Evolutionary conservation across 2,888 invertebrate genomes (phyloP), one percentile per base, ranked within the genome.

Genomic region (Monochamus alternatus): DNA sequence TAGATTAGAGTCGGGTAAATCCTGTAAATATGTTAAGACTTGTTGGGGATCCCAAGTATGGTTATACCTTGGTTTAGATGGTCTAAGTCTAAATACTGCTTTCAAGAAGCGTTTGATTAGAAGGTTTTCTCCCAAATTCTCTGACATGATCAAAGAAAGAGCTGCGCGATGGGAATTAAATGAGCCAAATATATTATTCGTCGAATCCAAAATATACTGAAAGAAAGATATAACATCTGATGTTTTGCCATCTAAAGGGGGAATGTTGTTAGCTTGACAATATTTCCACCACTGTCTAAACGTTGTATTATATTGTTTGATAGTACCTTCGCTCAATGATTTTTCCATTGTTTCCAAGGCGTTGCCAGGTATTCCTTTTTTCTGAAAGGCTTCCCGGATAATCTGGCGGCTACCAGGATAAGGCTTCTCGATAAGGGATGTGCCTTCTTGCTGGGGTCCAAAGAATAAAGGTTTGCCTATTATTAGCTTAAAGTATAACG

Each of bases 101-200:
- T 72, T 75, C 51, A 68, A 52, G 67, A 75, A 75, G 5, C 67
- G 12, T 67, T 73, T 71, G 3, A 72, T 67, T 8, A 12, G 32
- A 5, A 4, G n/a, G 10, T 47, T 7, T 38, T 38, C 38, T 7
- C 38, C 38, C 38, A 38, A 38, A 7, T 38, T 38, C 38, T 8
- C 10, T n/a, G 75, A 59, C 2, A 60, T 59, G 3, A 75, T 71
- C 12, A 75, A 55, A 2, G 75, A 64, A 10, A 71, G 63, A 10
- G 66, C 71, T 58, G 70, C 74, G 3, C 74, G 51, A 58, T 75
- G 75, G 8, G 74, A 68, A 69, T 75, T 75, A 30, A 75, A 71
- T 12, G 70, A 71, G 44, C 66, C 75, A 30, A n/a, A 75, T 2
- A 4, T 70, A 55, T 66, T 75, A 47, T 70, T 55, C 9, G 58